Evolutionary conservation across 53 echinoderm and acorn worm genomes (phyloP).

Genomic region (Mesocentrotus franciscanus): DNA sequence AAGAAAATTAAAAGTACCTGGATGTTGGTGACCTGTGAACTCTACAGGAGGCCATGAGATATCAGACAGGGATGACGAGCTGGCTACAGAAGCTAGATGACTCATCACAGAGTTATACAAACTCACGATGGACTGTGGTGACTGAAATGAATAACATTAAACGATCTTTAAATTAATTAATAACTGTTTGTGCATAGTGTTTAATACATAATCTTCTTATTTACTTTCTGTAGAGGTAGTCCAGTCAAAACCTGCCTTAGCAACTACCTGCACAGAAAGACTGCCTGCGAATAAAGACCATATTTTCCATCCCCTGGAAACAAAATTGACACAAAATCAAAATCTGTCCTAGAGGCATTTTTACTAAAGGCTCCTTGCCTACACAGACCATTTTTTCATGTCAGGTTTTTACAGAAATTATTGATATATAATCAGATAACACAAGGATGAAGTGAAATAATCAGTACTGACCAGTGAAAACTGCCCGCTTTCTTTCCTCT

Average conservation of each 20-base stretch:
- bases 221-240: too few species aligned
- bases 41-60: conserved; percentile 93
- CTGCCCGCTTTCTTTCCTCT: conserved; percentile 66
- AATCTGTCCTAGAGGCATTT: neutral
- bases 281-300: neutral
- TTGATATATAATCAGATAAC: neutral
- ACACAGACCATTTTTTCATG: neutral
- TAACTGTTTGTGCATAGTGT: too few species aligned
- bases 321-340: neutral
- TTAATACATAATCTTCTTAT: too few species aligned
- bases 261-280: neutral
- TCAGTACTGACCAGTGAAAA: conserved; percentile 60
- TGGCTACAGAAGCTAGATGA: conserved; percentile 76
- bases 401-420: neutral
- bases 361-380: too few species aligned
- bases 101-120: conserved; percentile 84
- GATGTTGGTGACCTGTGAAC: conserved; percentile 75
- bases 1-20: conserved; percentile 66
- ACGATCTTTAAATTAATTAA: neutral
- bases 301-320: too few species aligned
- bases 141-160: conserved; percentile 42
- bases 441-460: neutral
- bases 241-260: too few species aligned
- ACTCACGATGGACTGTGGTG: conserved; percentile 69
- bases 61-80: conserved; percentile 68